Evolutionary conservation across 2,113 vertebrate species (phyloP).

Genomic region (Xiphias gladius): DNA sequence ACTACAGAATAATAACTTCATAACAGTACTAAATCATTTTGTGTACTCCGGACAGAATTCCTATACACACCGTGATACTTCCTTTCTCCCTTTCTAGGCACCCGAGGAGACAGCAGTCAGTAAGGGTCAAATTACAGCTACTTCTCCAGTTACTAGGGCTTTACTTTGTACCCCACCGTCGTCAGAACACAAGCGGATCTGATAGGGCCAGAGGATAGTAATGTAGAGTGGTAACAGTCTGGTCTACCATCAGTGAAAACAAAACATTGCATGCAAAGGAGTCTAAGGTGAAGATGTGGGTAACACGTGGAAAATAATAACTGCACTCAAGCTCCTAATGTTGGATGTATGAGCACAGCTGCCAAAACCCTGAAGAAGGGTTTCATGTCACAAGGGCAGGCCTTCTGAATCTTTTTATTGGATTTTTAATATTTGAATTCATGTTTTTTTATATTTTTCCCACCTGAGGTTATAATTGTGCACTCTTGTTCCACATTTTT

Average conservation of each 20-base stretch:
- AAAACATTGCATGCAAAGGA: background rate
- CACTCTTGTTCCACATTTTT: background rate
- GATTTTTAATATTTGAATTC: too few relatives aligned
- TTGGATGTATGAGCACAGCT: background rate
- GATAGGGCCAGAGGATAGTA: slow-evolving; percentile 23
- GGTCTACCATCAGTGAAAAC: slow-evolving; percentile 7
- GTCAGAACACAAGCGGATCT: slow-evolving; percentile 33
- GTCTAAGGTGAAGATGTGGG: background rate
- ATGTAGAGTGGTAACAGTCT: background rate
- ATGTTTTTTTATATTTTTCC: background rate
- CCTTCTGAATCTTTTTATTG: background rate
- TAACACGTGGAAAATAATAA: background rate
- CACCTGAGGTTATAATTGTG: background rate
- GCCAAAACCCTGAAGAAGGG: background rate
- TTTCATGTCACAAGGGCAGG: background rate
- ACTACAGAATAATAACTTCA: too few relatives aligned
- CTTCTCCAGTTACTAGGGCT: slow-evolving; percentile 60
- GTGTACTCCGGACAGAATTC: background rate
- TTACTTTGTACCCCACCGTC: slow-evolving; percentile 42
- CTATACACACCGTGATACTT: background rate
- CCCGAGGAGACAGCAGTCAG: slow-evolving; percentile 17
- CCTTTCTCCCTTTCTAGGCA: slow-evolving; percentile 55
- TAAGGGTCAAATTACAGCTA: slow-evolving; percentile 52
- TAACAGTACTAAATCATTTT: too few relatives aligned
- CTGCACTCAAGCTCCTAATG: background rate